Percentiles rank a stretch among this genome's conserved stretches.
Evolutionary conservation across 1,140 invertebrate species (phyloP).

Genomic region (Cylas formicarius): DNA sequence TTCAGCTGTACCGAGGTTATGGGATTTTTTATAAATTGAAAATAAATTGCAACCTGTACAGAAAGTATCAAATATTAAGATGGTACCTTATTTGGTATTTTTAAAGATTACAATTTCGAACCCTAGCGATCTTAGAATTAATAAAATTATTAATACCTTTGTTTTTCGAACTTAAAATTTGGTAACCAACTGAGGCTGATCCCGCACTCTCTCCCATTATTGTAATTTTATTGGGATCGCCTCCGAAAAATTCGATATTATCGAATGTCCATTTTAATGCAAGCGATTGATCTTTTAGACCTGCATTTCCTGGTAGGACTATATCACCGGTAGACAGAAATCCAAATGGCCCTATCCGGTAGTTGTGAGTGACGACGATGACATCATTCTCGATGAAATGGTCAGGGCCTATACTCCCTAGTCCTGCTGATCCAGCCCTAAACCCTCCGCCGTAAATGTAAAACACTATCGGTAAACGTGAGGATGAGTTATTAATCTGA

Average conservation of each 20-base stretch:
- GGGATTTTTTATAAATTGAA: too few relatives aligned
- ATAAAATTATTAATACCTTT: too few relatives aligned
- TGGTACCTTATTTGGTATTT: too few relatives aligned
- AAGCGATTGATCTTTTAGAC: constrained; percentile 52
- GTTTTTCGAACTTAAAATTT: too few relatives aligned
- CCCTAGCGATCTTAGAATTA: too few relatives aligned
- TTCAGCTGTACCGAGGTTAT: too few relatives aligned
- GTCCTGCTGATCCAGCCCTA: constrained; percentile 41
- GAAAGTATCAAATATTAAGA: too few relatives aligned
- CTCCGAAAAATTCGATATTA: constrained; percentile 52
- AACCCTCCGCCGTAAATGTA: constrained; percentile 55
- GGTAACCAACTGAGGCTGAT: constrained; percentile 47
- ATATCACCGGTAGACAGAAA: constrained; percentile 25
- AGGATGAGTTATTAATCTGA: too few relatives aligned
- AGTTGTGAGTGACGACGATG: constrained; percentile 56
- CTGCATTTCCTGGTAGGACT: constrained; percentile 45
- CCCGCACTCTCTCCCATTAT: constrained; percentile 52
- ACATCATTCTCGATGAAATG: constrained; percentile 51
- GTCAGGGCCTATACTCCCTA: constrained; percentile 41
- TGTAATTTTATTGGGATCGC: constrained; percentile 49
- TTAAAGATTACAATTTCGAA: too few relatives aligned
- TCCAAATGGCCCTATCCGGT: constrained; percentile 42
- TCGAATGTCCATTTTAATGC: constrained; percentile 51
- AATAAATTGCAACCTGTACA: too few relatives aligned
- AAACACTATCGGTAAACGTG: constrained; percentile 45